Conservation (phyloP, 1,140 invertebrate species). For the Mercenaria mercenaria region DNA sequence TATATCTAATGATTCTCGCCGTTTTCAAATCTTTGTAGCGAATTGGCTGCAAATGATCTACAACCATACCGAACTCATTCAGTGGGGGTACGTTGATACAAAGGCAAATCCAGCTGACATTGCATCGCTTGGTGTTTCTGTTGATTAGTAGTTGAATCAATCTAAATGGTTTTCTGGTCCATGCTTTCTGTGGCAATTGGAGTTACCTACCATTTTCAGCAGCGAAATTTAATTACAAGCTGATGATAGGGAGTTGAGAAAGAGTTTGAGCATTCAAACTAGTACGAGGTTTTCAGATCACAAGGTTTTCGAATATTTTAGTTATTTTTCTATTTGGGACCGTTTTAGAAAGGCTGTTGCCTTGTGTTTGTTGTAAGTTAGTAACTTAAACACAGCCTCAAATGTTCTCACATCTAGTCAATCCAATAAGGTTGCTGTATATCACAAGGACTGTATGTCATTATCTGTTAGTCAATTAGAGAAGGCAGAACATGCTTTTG, state of each 20-base stretch:
- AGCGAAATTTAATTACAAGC: too few relatives aligned
- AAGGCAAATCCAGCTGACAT: conserved; percentile 64
- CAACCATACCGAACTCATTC: neutral
- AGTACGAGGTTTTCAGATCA: neutral
- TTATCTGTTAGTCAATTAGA: neutral
- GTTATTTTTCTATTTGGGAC: conserved; percentile 55
- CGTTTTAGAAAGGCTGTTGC: conserved; percentile 41
- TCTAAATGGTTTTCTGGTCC: neutral
- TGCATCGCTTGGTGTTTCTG: conserved; percentile 11
- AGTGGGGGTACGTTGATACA: conserved; percentile 39
- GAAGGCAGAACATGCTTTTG: neutral
- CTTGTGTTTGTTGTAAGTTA: conserved; percentile 23
- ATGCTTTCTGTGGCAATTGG: conserved; percentile 9
- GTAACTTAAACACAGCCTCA: neutral
- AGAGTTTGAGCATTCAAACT: too few relatives aligned
- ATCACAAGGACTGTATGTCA: neutral
- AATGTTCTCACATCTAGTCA: neutral
- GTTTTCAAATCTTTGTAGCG: conserved; percentile 65
- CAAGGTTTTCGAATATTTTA: neutral
- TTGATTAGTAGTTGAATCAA: neutral
- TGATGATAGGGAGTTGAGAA: too few relatives aligned
- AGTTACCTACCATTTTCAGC: too few relatives aligned
- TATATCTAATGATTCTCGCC: conserved; percentile 54
- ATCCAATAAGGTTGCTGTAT: neutral
- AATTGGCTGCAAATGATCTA: conserved; percentile 35